Evolutionary conservation across 2,797 vertebrate species (phyloP), one percentile per base, ranked within the genome.

Genomic region (Heterohyrax brucei): DNA sequence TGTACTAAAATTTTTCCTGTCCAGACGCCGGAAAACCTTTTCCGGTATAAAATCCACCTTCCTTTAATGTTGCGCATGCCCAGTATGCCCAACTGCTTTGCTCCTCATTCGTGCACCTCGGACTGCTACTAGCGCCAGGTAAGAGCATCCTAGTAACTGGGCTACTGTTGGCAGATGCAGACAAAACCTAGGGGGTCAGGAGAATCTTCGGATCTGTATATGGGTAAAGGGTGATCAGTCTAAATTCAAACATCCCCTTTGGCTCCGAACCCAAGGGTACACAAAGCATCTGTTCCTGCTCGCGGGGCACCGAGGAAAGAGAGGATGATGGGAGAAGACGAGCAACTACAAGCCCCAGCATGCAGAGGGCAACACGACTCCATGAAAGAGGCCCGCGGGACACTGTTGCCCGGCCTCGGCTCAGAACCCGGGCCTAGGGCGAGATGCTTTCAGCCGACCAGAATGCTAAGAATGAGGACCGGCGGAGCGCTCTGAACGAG

Each of bases 21-120:
- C 53, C 50, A 8, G 59, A 48, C 4, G 21, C 75, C 53, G 64
- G 93, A 80, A 78, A 96, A 93, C 91, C 85, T 72, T 97, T 96
- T 96, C 96, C 95, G 92, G 89, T 79, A 46, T 33, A 85, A 90
- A 93, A 75, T 95, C 94, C 97, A 92, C 95, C 95, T 97, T 82
- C 94, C 95, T 85, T 86, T 22, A 28, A 12, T 1, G n/a, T 30
- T 73, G 95, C 97, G 95, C 96, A 96, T 95, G 97, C 96, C 70
- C 92, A 85, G 68, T 76, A 70, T 48, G 19, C 78, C 59, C 70
- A 8, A 26, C 62, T 1, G 79, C 70, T 59, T 80, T 28, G 95
- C 91, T 79, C 18, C 5, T 93, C 72, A 92, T 93, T 81, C 19
- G 2, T 46, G 93, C 85, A 10, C 66, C 81, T 75, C 80, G 19